Base-by-base conservation (phyloP, 2,113 vertebrate species). In the Leucosticte australis region DNA sequence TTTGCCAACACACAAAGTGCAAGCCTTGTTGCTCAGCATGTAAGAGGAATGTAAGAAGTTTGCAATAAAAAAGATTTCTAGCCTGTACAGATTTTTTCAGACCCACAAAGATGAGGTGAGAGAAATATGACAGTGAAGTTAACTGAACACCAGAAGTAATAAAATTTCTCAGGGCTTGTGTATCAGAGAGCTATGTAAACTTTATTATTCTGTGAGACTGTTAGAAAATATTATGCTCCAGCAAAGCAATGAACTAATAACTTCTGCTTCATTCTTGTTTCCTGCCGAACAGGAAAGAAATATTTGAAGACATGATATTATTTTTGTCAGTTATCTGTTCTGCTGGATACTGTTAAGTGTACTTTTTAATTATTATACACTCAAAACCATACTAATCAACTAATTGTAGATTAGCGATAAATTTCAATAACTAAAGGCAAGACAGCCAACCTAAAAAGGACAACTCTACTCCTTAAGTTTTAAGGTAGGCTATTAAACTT, bases 1-100 rank as follows among this genome's bases (percentile, higher is more conserved):
- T n/a, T 27, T 69, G 31, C 31, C 47, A 85, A 16, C 3, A 7
- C 23, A 69, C 0, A 0, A 42, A 69, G 15, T 33, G 19, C n/a
- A 92, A 90, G 53, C 28, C 30, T 62, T 42, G 18, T 15, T 68
- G 9, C 49, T 77, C 28, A 76, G n/a, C 31, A 33, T 26, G 12
- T 35, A 70, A 90, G 65, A 56, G 44, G 13, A 49, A 63, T 60
- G 15, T 14, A 92, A 65, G 30, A 30, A 70, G 31, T 9, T 60
- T 49, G 11, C 60, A 76, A 79, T 56, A 82, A 82, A 91, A 67
- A 57, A 62, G 18, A 86, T 74, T 90, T 93, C 49, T 64, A 60
- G 16, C 42, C 33, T 88, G 49, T 64, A 59, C 23, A 65, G 46
- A 30, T 57, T 80, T 93, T 57, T 73, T 81, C 55, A 17, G 81